Base-by-base conservation (phyloP, 35 echinoderm and acorn worm genomes). In the Diadema setosum region DNA sequence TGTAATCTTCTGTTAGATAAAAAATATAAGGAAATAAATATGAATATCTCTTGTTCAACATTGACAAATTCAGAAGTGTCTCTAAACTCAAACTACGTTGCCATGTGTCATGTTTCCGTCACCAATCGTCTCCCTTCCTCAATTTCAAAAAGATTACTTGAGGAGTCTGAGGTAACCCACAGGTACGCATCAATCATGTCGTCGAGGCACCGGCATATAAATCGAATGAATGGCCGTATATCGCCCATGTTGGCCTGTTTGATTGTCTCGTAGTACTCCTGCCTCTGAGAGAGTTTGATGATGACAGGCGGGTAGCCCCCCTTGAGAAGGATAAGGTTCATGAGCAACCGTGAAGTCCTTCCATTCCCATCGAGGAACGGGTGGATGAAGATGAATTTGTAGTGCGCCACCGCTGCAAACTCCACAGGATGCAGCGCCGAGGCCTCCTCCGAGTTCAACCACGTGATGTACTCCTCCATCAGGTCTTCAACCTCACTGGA, bases 311-410 rank as follows among this genome's bases (percentile, higher is more conserved):
- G 96, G 56, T 89, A 98, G 1, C 96, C 96, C 0, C 92, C 85
- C 39, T 83, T 57, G 85, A 98, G 91, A 0, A 98, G 93, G 6
- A 98, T 94, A 42, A 98, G 70, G 63, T 98, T 98, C 96, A 98
- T 98, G 14, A 98, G 45, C 26, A 98, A 65, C 1, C 96, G 92
- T 3, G 96, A 91, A 36, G 96, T 98, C 63, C 96, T 78, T 5
- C 96, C 96, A 65, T 98, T 98, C 3, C 96, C 96, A 59, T 98
- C 96, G 18, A 92, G 20, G 32, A 98, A 98, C 0, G 96, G 96
- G 42, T 98, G 96, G 37, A 98, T 98, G 58, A 89, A 92, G 24
- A 98, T 88, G 8, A 98, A 42, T 87, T 98, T 98, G 45, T 98
- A 98, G 46, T 98, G 96, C 0, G 96, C 96, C 4, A 98, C 58